Base-by-base conservation (phyloP, 2,888 invertebrate genomes). In the Bugula neritina region DNA sequence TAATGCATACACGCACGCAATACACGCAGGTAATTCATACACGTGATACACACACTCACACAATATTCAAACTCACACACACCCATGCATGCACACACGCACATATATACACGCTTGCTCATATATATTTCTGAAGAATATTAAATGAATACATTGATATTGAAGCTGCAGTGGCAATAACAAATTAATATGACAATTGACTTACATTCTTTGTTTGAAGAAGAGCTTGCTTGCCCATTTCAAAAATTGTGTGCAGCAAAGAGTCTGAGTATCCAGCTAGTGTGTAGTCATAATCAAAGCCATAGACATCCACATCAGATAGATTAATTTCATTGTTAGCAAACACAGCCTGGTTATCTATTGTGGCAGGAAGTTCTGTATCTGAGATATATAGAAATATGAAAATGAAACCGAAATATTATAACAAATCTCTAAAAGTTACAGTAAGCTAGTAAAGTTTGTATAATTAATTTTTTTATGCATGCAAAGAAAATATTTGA, bases 241-340 rank as follows among this genome's bases (percentile, higher is more conserved):
- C 91, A 83, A 96, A 98, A 25, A 98, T 88, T 69, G 97, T 87
- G 81, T 90, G 90, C 82, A 96, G 93, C 82, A 98, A 87, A 27
- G 91, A 89, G 13, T 92, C 91, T 80, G 93, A 94, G 84, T 98
- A 98, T 79, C 93, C 92, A 0, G 97, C 97, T 79, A 98, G 84
- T 0, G 98, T 98, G 84, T 98, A 98, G 84, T 98, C 98, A 87
- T 98, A 98, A 86, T 98, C 98, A 87, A 98, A 98, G 57, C 98
- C 86, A 87, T 95, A 96, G 0, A 96, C 93, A 80, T 92, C 89
- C 55, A 98, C 92, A 84, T 94, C 92, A 75, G 90, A 88, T 71
- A 98, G 86, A 84, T 95, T 92, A 73, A 97, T 86, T 82, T 97
- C 96, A 86, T 98, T 98, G 85, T 96, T 97, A 17, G 95, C 94